phyloP scores from a whole-genome alignment of 2,888 invertebrate species.

The Oscheius sp. region DNA sequence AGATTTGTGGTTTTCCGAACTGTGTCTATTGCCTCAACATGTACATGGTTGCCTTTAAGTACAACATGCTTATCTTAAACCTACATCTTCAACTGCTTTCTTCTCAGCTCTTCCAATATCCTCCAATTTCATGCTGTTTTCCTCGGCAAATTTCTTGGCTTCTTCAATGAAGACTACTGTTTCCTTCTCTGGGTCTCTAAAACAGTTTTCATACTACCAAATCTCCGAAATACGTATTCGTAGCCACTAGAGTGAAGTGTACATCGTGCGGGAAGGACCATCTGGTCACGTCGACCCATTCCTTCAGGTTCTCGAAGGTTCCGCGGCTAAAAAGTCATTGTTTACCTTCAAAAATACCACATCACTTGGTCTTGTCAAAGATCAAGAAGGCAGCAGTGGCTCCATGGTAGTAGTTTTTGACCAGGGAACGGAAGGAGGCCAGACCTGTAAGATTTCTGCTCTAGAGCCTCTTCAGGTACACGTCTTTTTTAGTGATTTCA shows the following conservation, averaged over 20 bases:
- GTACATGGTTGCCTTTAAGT: no score
- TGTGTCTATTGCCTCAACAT: no score
- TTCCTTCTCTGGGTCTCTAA: slow-evolving; percentile 18
- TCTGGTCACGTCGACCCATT: slow-evolving; percentile 14
- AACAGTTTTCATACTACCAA: not conserved
- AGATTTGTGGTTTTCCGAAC: no score
- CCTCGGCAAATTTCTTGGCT: slow-evolving; percentile 9
- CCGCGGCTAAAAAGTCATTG: not conserved
- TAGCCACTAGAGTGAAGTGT: slow-evolving; percentile 11
- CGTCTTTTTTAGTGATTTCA: not conserved
- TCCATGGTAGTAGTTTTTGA: slow-evolving; percentile 27
- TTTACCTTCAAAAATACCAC: not conserved
- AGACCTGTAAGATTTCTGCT: not conserved
- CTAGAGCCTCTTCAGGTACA: not conserved
- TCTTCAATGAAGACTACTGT: not conserved
- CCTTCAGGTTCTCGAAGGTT: slow-evolving; percentile 18
- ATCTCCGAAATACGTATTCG: slow-evolving; percentile 7
- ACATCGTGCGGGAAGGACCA: slow-evolving; percentile 17
- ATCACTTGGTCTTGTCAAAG: slow-evolving; percentile 11
- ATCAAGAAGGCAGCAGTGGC: slow-evolving; percentile 23
- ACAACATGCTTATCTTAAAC: not conserved
- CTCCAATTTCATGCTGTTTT: not conserved
- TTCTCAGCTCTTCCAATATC: slow-evolving; percentile 26
- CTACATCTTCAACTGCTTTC: slow-evolving; percentile 6
- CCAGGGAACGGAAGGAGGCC: slow-evolving; percentile 27